Evolutionary conservation across 1,140 invertebrate genomes (phyloP).

Genomic region (Cydia amplana): DNA sequence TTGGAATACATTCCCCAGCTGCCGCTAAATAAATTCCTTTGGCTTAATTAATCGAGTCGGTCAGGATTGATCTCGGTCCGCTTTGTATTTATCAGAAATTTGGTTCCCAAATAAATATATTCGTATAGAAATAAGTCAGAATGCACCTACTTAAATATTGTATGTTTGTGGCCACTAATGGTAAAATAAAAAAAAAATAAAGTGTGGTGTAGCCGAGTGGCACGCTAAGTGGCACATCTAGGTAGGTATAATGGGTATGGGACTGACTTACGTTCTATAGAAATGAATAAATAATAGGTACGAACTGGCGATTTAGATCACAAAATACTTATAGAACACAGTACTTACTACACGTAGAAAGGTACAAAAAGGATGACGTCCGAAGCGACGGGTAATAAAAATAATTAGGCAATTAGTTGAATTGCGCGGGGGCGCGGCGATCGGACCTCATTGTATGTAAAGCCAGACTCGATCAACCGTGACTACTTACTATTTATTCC

Average conservation of each 20-base stretch:
- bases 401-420: conserved; percentile 72
- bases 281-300: neutral
- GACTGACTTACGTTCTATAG: neutral
- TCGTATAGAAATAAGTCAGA: conserved; percentile 5
- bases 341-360: conserved; percentile 48
- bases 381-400: conserved; percentile 75
- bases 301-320: neutral
- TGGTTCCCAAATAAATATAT: neutral
- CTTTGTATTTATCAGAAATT: conserved; percentile 26
- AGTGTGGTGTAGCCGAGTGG: neutral
- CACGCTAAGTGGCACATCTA: neutral
- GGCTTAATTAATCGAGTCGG: conserved; percentile 28
- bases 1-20: conserved; percentile 15
- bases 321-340: neutral
- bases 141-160: neutral
- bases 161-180: neutral
- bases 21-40: conserved; percentile 11
- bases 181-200: neutral
- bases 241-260: neutral
- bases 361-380: conserved; percentile 50
- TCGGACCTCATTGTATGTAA: conserved; percentile 64
- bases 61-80: conserved; percentile 22
- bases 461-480: conserved; percentile 47
- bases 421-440: conserved; percentile 60
- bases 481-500: conserved; percentile 30